Evolutionary conservation across 2,888 invertebrate species (phyloP).

Genomic region (Papilio elwesi): DNA sequence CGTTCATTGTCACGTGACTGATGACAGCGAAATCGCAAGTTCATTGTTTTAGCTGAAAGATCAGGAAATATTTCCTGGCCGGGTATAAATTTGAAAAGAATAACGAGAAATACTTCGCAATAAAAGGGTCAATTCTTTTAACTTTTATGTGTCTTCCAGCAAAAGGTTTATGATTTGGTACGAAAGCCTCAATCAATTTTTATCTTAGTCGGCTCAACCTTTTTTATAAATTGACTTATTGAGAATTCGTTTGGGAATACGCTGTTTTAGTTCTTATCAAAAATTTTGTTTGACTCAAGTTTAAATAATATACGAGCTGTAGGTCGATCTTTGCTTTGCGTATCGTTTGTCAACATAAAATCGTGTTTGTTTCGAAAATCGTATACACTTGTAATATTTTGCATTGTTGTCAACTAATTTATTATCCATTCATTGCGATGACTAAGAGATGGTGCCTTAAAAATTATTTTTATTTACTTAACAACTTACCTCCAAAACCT

Average conservation of each 20-base stretch:
- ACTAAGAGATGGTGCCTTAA: no score
- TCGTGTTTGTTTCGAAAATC: no score
- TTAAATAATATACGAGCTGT: no score
- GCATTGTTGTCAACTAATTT: no score
- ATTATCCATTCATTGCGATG: no score
- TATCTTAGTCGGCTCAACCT: conserved; percentile 20
- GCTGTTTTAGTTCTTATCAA: not conserved
- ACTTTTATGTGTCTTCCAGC: conserved; percentile 34
- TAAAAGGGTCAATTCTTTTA: conserved; percentile 38
- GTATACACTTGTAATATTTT: no score
- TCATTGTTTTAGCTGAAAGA: not conserved
- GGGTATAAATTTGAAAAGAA: conserved; percentile 12
- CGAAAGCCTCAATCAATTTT: conserved; percentile 24
- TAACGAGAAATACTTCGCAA: conserved; percentile 32
- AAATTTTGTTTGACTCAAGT: not conserved
- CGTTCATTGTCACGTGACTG: no score
- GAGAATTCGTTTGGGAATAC: not conserved
- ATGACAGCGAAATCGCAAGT: no score
- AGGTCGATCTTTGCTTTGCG: no score
- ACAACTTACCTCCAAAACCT: no score
- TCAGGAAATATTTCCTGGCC: conserved; percentile 8
- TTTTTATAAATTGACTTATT: conserved; percentile 17
- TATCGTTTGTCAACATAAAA: no score
- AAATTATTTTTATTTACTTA: no score
- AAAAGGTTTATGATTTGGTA: conserved; percentile 40